These are phyloP conservation scores for Montipora cactus DNA, from an alignment of 64 coral and sea anemone genomes.

Conservation along the genomic window DNA sequence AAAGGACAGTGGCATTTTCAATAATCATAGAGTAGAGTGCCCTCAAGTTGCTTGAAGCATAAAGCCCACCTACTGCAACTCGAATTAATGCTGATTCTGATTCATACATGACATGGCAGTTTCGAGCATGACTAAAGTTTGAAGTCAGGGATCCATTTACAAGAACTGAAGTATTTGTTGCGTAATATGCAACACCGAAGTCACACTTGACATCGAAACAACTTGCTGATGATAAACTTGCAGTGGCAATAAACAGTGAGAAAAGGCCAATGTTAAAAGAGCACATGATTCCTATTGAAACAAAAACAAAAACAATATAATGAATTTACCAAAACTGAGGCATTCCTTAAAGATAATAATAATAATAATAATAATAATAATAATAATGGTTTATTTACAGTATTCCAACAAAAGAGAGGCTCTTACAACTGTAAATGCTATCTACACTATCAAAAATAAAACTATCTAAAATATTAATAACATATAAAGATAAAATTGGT, in stretches of 20 bases:
- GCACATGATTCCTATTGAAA: background rate
- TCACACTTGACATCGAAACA: conserved; percentile 39
- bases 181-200: conserved; percentile 9
- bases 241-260: background rate
- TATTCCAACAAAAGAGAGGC: too few relatives aligned
- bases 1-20: conserved; percentile 64
- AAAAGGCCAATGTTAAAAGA: background rate
- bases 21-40: conserved; percentile 75
- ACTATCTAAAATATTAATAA: too few relatives aligned
- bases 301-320: background rate
- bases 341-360: too few relatives aligned
- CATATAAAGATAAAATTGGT: too few relatives aligned
- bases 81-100: conserved; percentile 57
- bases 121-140: conserved; percentile 54
- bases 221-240: background rate
- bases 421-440: too few relatives aligned
- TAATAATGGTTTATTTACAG: too few relatives aligned
- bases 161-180: background rate
- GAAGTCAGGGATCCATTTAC: conserved; percentile 31
- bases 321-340: too few relatives aligned
- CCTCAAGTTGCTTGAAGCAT: conserved; percentile 48
- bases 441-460: too few relatives aligned
- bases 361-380: too few relatives aligned
- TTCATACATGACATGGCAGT: conserved; percentile 41
- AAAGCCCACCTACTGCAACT: conserved; percentile 43